A percentile compares a stretch with the other conserved stretches of the same genome.
phyloP scores from a whole-genome alignment of 2,888 invertebrate species.

The Dynastes grantii region DNA sequence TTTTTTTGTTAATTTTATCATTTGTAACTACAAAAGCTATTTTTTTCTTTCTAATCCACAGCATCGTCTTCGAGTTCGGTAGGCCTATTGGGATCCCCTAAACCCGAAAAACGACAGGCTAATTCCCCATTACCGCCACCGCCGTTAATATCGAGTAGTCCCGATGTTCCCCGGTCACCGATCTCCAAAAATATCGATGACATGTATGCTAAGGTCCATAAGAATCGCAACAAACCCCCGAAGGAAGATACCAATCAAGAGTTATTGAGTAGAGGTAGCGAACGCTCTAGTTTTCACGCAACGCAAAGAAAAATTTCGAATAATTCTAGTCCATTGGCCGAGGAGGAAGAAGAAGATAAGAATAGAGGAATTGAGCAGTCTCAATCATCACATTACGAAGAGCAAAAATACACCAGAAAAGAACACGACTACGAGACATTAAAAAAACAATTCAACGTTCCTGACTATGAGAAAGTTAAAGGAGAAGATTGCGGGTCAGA shows the following conservation, averaged over 20 bases:
- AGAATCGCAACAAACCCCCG: conserved; percentile 68
- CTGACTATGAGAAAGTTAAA: conserved; percentile 64
- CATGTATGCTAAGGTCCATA: conserved; percentile 91
- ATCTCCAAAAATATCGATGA: conserved; percentile 81
- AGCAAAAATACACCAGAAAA: conserved; percentile 52
- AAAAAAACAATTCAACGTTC: conserved; percentile 66
- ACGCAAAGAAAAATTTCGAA: conserved; percentile 60
- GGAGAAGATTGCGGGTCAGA: conserved; percentile 59
- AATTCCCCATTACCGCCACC: conserved; percentile 92
- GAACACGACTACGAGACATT: conserved; percentile 79
- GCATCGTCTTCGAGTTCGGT: conserved; percentile 79
- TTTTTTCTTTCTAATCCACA: conserved; percentile 53
- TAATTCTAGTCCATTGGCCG: conserved; percentile 38
- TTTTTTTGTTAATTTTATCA: no score
- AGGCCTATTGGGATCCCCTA: conserved; percentile 79
- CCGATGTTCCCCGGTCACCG: conserved; percentile 65
- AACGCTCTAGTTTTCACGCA: conserved; percentile 58
- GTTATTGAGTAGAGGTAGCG: conserved; percentile 23
- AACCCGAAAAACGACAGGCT: conserved; percentile 91
- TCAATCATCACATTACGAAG: conserved; percentile 47
- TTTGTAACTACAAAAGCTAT: no score
- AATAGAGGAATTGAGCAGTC: neutral
- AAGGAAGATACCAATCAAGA: conserved; percentile 52
- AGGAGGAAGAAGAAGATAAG: conserved; percentile 29
- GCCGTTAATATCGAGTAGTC: conserved; percentile 69